These are phyloP conservation scores for Podiceps cristatus DNA, from an alignment of 2,113 vertebrate genomes.

Conservation along the genomic window DNA sequence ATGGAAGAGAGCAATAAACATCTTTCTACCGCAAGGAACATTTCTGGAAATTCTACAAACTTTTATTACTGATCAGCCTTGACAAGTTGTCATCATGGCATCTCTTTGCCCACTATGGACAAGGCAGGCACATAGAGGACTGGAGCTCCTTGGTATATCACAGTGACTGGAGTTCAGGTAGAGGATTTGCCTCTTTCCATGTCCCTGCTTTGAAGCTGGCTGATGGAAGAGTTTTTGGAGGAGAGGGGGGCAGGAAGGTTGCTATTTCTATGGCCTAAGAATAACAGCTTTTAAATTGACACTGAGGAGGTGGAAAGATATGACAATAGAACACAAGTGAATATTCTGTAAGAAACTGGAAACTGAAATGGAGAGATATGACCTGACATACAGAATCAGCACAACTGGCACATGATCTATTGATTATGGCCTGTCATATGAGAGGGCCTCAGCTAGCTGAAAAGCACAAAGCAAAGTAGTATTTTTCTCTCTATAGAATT, in stretches of 20 bases:
- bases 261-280: slow-evolving; percentile 37
- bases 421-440: slow-evolving; percentile 58
- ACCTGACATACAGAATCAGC: slow-evolving; percentile 33
- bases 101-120: neutral
- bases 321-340: slow-evolving; percentile 23
- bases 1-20: neutral
- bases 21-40: neutral
- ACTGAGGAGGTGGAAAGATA: neutral
- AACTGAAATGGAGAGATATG: slow-evolving; percentile 18
- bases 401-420: slow-evolving; percentile 59
- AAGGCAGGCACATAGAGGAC: neutral
- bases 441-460: slow-evolving; percentile 28
- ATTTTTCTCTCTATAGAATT: slow-evolving; percentile 52
- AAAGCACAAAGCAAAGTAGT: slow-evolving; percentile 36
- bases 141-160: neutral
- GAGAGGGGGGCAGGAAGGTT: neutral
- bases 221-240: neutral
- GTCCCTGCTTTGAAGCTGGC: neutral
- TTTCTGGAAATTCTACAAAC: neutral
- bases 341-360: slow-evolving; percentile 24
- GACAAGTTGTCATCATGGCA: neutral
- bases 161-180: neutral
- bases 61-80: neutral
- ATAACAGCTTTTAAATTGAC: slow-evolving; percentile 36
- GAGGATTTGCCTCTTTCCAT: neutral